These are phyloP conservation scores for Drosophila suzukii DNA, from an alignment of 1,140 invertebrate genomes.

Conservation along the genomic window DNA sequence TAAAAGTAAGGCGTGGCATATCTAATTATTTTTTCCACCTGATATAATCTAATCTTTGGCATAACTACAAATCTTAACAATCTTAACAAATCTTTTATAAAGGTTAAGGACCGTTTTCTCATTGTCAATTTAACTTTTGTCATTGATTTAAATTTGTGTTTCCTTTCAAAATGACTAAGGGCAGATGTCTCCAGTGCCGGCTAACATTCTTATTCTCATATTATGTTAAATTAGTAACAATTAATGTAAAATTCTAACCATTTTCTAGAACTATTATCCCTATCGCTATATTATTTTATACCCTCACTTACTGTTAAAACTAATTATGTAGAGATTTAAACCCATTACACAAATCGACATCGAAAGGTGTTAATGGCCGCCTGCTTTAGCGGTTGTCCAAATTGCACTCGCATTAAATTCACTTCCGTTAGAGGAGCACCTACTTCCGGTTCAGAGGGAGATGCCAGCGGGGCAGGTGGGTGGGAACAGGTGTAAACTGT, in stretches of 20 bases:
- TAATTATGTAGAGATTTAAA: not conserved
- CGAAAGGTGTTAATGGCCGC: slow-evolving; percentile 55
- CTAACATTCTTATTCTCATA: too few relatives aligned
- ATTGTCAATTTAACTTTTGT: too few relatives aligned
- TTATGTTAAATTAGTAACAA: too few relatives aligned
- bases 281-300: too few relatives aligned
- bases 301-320: too few relatives aligned
- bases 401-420: slow-evolving; percentile 74
- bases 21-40: not conserved
- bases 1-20: not conserved
- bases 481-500: slow-evolving; percentile 69
- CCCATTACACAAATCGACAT: not conserved
- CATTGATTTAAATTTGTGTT: too few relatives aligned
- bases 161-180: too few relatives aligned
- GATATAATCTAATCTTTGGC: not conserved
- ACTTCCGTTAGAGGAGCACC: slow-evolving; percentile 55
- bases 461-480: not conserved
- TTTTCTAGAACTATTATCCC: too few relatives aligned
- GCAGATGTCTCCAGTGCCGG: too few relatives aligned
- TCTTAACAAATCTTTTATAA: not conserved
- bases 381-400: slow-evolving; percentile 60
- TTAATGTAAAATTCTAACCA: too few relatives aligned
- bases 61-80: not conserved
- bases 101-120: too few relatives aligned
- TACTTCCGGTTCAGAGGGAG: slow-evolving; percentile 26